Conservation (phyloP, 2,888 invertebrate genomes). For the Gymnosoma rotundatum region DNA sequence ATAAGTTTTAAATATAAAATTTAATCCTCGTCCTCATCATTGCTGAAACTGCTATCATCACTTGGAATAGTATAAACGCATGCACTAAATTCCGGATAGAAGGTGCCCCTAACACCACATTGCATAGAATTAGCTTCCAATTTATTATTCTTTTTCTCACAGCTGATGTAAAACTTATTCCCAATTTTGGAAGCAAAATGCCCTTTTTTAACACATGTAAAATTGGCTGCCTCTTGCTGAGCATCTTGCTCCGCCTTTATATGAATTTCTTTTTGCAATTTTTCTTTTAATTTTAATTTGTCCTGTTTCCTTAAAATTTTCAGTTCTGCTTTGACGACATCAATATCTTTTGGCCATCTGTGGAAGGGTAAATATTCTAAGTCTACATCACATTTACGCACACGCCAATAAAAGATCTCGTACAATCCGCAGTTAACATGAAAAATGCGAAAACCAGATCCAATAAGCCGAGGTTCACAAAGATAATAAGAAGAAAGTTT, state of each 20-base stretch:
- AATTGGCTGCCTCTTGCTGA: constrained; percentile 45
- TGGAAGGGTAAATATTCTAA: constrained; percentile 46
- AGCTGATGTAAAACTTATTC: constrained; percentile 49
- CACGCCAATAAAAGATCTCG: constrained; percentile 72
- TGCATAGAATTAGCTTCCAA: constrained; percentile 61
- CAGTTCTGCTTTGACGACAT: constrained; percentile 74
- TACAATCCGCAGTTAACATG: constrained; percentile 75
- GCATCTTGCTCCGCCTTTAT: constrained; percentile 68
- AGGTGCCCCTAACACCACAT: constrained; percentile 44
- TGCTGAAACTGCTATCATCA: constrained; percentile 7
- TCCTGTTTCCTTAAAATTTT: constrained; percentile 75
- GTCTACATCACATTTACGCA: constrained; percentile 70
- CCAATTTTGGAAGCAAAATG: constrained; percentile 65
- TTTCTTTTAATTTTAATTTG: constrained; percentile 72
- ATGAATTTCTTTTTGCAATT: constrained; percentile 63
- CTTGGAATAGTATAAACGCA: constrained; percentile 6
- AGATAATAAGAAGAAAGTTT: constrained; percentile 74
- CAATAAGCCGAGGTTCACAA: constrained; percentile 71
- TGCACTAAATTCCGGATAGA: constrained; percentile 42
- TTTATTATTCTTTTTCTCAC: constrained; percentile 62
- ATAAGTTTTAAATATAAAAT: neutral
- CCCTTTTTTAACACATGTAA: constrained; percentile 63
- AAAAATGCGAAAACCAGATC: constrained; percentile 75
- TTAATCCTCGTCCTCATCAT: constrained; percentile 37
- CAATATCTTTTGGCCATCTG: constrained; percentile 68